Base-by-base conservation (phyloP, 2,888 invertebrate genomes). In the Platycheirus albimanus region DNA sequence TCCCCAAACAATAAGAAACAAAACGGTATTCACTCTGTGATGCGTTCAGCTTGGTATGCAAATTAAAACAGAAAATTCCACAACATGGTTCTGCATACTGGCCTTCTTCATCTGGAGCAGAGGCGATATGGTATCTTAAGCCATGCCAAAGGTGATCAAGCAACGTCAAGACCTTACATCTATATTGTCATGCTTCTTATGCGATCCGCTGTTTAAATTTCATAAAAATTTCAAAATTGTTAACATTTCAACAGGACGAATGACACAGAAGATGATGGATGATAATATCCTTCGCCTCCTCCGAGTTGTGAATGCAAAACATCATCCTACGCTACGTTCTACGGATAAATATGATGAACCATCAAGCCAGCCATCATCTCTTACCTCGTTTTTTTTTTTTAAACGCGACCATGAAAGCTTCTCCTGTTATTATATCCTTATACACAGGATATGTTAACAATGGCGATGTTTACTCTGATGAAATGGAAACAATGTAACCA, bases 401-500 rank as follows among this genome's bases (percentile, higher is more conserved):
- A n/a, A 17, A 36, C 30, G 15, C 47, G 74, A 66, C 78, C 43
- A 36, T 66, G 67, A 76, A n/a, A 17, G 58, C 30, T 28, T 20
- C 30, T 54, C 24, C 15, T 3, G n/a, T 4, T 0, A 58, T 56
- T 56, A 33, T 58, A 33, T 58, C 61, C 43, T 28, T 17, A n/a
- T n/a, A 41, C 8, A 54, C 54, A 41, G 74, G 74, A 74, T 72
- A 41, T 56, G 54, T 47, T 58, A 58, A 58, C 58, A 58, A 58
- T 58, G 58, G 45, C n/a, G 15, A 56, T 70, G 61, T 56, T 51
- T 64, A 74, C 41, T 61, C 64, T 67, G 70, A 67, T 58, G 52
- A 77, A 81, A 81, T 61, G 76, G 49, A 71, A 71, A 54, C 77
- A 71, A 61, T 77, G 70, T 81, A 81, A 71, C 81, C 80, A 70